Evolutionary conservation across 2,888 invertebrate species (phyloP).

Genomic region (Globia sparganii): DNA sequence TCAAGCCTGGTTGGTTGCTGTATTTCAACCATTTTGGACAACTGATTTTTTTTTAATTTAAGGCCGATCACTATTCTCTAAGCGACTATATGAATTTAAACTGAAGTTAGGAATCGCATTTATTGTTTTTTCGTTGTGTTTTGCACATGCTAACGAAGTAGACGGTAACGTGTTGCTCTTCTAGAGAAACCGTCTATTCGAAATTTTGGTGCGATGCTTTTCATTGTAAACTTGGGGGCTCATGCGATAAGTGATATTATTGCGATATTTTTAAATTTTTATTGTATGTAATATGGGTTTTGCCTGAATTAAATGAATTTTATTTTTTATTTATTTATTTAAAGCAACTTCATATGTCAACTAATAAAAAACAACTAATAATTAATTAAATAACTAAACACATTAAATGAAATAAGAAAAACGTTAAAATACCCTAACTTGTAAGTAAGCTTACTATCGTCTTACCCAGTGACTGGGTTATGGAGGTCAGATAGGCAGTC

Average conservation of each 20-base stretch:
- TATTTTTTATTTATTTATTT: too few species aligned
- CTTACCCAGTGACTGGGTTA: not conserved
- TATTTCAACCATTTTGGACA: not conserved
- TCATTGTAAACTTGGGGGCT: too few species aligned
- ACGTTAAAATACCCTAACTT: not conserved
- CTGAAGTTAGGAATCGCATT: not conserved
- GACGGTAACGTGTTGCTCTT: not conserved
- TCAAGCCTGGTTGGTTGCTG: slow-evolving; percentile 8
- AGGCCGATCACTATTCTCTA: not conserved
- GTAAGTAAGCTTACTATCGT: not conserved
- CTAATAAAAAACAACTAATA: not conserved
- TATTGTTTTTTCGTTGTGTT: not conserved
- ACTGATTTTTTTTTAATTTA: too few species aligned
- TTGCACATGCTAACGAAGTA: too few species aligned
- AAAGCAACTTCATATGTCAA: not conserved
- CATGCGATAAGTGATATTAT: too few species aligned
- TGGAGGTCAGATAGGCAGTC: not conserved
- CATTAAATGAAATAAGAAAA: not conserved
- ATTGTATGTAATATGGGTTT: too few species aligned
- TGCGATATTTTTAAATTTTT: too few species aligned
- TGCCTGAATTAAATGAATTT: too few species aligned
- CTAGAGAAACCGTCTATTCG: not conserved
- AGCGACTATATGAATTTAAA: not conserved
- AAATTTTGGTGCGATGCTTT: not conserved
- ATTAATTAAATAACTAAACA: not conserved